Evolutionary conservation across 2,113 vertebrate species (phyloP), one percentile per base, ranked within the genome.

Genomic region (Pterocles gutturalis): DNA sequence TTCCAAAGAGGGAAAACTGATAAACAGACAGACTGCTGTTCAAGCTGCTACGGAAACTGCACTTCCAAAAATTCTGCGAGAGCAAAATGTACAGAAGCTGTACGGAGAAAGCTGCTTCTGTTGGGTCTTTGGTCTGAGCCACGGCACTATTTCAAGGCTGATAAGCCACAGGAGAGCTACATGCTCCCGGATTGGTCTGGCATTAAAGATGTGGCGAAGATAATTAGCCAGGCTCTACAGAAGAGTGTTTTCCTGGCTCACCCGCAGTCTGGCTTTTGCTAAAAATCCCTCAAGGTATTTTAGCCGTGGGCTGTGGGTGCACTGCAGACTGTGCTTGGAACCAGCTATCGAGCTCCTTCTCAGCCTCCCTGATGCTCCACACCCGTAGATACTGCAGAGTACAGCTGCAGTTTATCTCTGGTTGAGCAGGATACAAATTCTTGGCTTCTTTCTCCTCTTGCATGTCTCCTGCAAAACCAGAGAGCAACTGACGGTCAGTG

Each of bases 191-290:
- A 46, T 48, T 87, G 49, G 77, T 85, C 76, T 89, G 55, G 90
- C 86, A 84, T 89, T 75, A 67, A 79, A 96, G 77, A 70, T 71
- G 54, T 24, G 93, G 61, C 70, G 92, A 96, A 95, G 89, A 94
- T 85, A 95, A 97, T 97, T 85, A 95, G 84, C 69, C 21, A 93
- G 83, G 78, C 36, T 83, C 85, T 85, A 43, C 38, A 82, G n/a
- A 96, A 79, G 33, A 78, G 66, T 46, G 28, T 92, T 97, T 97
- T 96, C 67, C 80, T 79, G 95, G 43, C 91, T 92, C 41, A 91
- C 64, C 53, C 76, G 81, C 72, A 85, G 36, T 21, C 61, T 96
- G 86, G 55, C 49, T 22, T 24, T 93, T 3, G 2, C 73, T 95
- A 81, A 95, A 95, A 93, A 87, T 41, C 7, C 45, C 24, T 41